Conservation (phyloP, 2,888 invertebrate genomes). For the Drosophila nr. perissopoda region DNA sequence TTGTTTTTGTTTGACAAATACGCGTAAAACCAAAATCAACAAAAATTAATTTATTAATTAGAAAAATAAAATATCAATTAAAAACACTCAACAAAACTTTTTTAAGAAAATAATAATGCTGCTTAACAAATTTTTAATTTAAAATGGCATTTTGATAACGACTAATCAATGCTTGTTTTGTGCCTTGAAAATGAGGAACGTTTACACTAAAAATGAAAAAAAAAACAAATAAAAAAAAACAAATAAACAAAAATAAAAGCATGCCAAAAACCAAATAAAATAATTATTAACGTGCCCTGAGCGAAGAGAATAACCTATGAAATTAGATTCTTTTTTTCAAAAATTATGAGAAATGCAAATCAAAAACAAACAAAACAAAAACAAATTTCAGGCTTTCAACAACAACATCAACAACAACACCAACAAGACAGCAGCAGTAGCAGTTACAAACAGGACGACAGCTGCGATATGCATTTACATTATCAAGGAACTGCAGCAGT, state of each 20-base stretch:
- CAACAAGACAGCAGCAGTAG: slow-evolving; percentile 53
- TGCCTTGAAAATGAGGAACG: slow-evolving; percentile 52
- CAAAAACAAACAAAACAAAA: slow-evolving; percentile 76
- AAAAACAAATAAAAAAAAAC: not conserved
- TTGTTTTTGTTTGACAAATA: slow-evolving; percentile 77
- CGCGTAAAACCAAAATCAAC: slow-evolving; percentile 39
- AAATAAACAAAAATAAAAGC: slow-evolving; percentile 40
- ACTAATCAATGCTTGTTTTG: slow-evolving; percentile 73
- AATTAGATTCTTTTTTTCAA: slow-evolving; percentile 26
- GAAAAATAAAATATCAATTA: slow-evolving; percentile 22
- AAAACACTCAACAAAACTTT: slow-evolving; percentile 3
- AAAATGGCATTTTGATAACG: slow-evolving; percentile 70
- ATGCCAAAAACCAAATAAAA: slow-evolving; percentile 46
- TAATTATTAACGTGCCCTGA: slow-evolving; percentile 29
- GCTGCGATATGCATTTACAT: slow-evolving; percentile 53
- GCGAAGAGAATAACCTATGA: slow-evolving; percentile 19
- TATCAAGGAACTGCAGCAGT: slow-evolving; percentile 32
- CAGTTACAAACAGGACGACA: slow-evolving; percentile 57
- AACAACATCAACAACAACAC: slow-evolving; percentile 40
- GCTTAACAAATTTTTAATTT: slow-evolving; percentile 39
- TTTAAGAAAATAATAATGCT: slow-evolving; percentile 28
- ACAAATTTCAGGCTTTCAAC: slow-evolving; percentile 83
- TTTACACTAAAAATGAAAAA: slow-evolving; percentile 43
- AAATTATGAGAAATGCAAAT: slow-evolving; percentile 44
- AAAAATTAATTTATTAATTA: slow-evolving; percentile 58